Percentiles rank a stretch among this genome's conserved stretches.
phyloP scores from a whole-genome alignment of 2,888 invertebrate species.

The Acanthosepion pharaonis region DNA sequence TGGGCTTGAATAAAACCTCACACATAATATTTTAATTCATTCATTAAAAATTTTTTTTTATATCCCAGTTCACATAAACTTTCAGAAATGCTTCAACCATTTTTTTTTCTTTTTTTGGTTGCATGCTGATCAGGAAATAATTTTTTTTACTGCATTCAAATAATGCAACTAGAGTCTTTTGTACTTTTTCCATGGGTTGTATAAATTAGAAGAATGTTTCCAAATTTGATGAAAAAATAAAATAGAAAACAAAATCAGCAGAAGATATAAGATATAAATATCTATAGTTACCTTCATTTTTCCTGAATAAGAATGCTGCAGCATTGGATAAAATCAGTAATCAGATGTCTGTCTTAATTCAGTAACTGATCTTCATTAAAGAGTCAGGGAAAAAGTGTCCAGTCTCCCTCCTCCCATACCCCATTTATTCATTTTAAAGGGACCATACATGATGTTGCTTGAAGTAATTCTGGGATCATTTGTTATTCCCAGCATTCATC shows the following conservation, averaged over 20 bases:
- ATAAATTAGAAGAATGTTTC: background rate
- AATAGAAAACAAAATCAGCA: background rate
- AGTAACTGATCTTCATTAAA: background rate
- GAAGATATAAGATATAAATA: background rate
- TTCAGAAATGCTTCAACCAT: background rate
- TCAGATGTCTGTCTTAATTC: background rate
- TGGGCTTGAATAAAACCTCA: background rate
- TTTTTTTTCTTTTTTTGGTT: background rate
- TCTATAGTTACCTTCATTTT: slow-evolving; percentile 17
- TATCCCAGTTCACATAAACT: background rate
- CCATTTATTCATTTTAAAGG: background rate
- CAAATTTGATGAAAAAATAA: background rate
- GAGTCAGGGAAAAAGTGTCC: background rate
- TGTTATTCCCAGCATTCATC: background rate
- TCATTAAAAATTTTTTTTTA: background rate
- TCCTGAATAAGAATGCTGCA: background rate
- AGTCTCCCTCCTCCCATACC: slow-evolving; percentile 14
- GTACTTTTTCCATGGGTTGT: background rate
- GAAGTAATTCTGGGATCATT: background rate
- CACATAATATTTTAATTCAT: background rate
- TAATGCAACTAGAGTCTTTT: background rate
- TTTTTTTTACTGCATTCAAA: background rate
- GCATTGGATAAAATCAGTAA: slow-evolving; percentile 1
- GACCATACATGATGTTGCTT: background rate
- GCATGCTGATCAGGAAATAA: background rate